Conservation (phyloP, 2,113 vertebrate genomes). For the Prinia subflava region DNA sequence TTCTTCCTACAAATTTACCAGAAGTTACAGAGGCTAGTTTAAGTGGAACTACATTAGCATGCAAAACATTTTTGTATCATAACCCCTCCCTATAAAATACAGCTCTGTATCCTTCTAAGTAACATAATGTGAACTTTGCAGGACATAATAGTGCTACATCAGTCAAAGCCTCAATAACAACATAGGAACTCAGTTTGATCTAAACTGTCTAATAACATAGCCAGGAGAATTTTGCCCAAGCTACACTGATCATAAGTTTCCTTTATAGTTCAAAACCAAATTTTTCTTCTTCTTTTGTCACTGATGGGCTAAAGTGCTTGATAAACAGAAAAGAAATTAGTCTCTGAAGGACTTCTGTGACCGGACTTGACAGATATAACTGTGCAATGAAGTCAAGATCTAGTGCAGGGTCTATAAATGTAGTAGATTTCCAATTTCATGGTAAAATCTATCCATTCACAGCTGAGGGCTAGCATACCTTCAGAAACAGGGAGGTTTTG, state of each 20-base stretch:
- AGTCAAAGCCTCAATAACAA: not conserved
- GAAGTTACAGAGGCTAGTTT: not conserved
- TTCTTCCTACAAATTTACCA: not conserved
- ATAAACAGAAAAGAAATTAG: not conserved
- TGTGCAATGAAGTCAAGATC: not conserved
- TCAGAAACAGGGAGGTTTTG: not conserved
- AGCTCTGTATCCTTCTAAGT: not conserved
- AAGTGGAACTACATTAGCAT: not conserved
- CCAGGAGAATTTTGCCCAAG: not conserved
- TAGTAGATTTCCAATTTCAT: not conserved
- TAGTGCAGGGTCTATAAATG: not conserved
- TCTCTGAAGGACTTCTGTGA: not conserved
- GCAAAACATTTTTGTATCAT: not conserved
- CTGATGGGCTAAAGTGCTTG: not conserved
- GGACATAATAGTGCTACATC: not conserved
- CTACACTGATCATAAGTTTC: not conserved
- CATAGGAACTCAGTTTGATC: not conserved
- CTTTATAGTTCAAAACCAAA: not conserved
- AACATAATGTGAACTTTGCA: not conserved
- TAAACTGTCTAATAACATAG: not conserved
- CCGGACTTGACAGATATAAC: not conserved
- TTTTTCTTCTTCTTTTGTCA: not conserved
- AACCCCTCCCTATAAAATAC: not conserved
- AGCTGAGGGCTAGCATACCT: not conserved
- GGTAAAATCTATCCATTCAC: not conserved